These are phyloP conservation scores for Dicrurus megarhynchus DNA, from an alignment of 2,113 vertebrate species.

Conservation along the genomic window DNA sequence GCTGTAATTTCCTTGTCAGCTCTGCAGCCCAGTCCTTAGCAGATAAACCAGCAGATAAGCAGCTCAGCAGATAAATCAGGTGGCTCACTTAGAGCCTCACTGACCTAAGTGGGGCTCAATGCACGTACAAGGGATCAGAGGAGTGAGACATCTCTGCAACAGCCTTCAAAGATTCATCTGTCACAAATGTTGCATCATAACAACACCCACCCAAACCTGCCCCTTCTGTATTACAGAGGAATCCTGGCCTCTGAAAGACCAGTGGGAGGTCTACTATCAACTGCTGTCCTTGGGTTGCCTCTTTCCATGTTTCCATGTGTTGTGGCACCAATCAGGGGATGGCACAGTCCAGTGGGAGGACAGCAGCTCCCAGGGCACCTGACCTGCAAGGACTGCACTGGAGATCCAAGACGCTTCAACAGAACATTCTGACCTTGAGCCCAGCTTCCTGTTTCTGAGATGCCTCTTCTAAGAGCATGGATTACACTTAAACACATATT, in stretches of 20 bases:
- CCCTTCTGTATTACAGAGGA: neutral
- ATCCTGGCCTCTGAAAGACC: neutral
- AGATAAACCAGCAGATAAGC: slow-evolving; percentile 21
- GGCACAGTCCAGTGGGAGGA: neutral
- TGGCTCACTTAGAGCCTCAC: neutral
- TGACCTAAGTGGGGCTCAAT: neutral
- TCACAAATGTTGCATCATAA: neutral
- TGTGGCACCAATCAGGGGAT: neutral
- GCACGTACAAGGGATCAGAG: neutral
- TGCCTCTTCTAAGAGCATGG: neutral
- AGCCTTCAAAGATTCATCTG: neutral
- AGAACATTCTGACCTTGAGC: neutral
- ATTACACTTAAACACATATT: neutral
- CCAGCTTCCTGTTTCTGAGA: neutral
- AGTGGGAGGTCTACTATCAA: rapidly evolving
- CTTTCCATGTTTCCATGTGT: neutral
- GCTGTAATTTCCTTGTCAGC: neutral
- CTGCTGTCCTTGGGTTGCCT: neutral
- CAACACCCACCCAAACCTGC: neutral
- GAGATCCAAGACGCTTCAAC: neutral
- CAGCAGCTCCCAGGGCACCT: neutral
- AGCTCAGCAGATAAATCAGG: slow-evolving; percentile 25
- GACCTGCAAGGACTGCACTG: neutral
- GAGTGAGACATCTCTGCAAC: neutral
- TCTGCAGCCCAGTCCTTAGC: neutral